phyloP scores from a whole-genome alignment of 2,888 invertebrate genomes.

The Eupithecia vulgata region DNA sequence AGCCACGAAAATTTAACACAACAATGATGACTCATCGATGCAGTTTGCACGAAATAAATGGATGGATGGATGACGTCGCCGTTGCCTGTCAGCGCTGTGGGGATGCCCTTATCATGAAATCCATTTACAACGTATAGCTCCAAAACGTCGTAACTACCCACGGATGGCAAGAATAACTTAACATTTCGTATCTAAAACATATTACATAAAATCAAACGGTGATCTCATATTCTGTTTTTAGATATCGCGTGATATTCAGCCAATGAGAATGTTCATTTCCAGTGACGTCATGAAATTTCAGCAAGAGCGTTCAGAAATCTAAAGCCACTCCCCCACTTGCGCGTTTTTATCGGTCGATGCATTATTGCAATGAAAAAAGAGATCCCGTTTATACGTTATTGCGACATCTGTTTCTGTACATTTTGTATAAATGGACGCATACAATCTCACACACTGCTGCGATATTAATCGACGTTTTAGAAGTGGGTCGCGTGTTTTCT shows the following conservation, averaged over 20 bases:
- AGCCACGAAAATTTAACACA: constrained; percentile 67
- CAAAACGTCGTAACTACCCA: constrained; percentile 69
- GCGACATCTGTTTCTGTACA: no score
- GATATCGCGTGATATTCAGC: constrained; percentile 72
- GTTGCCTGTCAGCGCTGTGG: constrained; percentile 63
- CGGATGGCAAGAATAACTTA: constrained; percentile 49
- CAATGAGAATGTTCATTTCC: constrained; percentile 59
- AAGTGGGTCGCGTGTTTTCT: no score
- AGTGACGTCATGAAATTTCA: constrained; percentile 61
- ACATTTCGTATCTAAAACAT: constrained; percentile 61
- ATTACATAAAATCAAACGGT: constrained; percentile 61
- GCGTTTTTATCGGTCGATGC: no score
- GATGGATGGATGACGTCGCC: constrained; percentile 61
- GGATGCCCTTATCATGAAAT: constrained; percentile 80
- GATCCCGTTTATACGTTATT: no score
- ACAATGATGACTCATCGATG: constrained; percentile 80
- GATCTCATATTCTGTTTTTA: constrained; percentile 75
- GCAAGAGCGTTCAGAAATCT: background rate
- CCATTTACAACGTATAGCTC: constrained; percentile 44
- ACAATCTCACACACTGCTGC: no score
- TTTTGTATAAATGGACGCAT: no score
- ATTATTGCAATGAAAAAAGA: no score
- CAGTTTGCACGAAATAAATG: constrained; percentile 55
- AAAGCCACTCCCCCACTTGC: no score
- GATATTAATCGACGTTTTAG: no score